These are phyloP conservation scores for Epirrhoe tristata DNA, from an alignment of 2,888 invertebrate genomes.

Conservation along the genomic window DNA sequence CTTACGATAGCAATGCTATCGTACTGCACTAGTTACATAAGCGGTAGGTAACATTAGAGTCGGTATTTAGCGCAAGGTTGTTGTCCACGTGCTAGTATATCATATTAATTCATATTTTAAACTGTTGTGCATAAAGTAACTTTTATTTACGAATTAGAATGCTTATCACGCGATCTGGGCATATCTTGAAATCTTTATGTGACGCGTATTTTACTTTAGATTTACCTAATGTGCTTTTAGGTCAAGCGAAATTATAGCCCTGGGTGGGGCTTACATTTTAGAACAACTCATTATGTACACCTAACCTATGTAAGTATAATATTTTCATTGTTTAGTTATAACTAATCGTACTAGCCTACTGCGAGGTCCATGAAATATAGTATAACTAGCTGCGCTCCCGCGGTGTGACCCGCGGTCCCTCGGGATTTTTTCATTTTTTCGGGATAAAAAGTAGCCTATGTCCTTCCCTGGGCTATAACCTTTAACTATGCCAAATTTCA, in stretches of 20 bases:
- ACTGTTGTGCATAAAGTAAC: slow-evolving; percentile 21
- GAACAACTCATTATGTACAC: not conserved
- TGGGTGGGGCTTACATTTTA: slow-evolving; percentile 1
- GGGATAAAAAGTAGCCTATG: too few relatives aligned
- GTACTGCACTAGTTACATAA: slow-evolving; percentile 36
- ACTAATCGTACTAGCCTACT: too few relatives aligned
- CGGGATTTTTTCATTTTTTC: too few relatives aligned
- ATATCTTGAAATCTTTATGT: slow-evolving; percentile 37
- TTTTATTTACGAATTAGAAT: slow-evolving; percentile 23
- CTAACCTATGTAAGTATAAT: not conserved
- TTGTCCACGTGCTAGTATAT: slow-evolving; percentile 27
- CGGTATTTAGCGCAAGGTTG: slow-evolving; percentile 37
- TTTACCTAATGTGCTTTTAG: slow-evolving; percentile 29
- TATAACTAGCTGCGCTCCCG: too few relatives aligned
- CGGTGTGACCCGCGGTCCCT: too few relatives aligned
- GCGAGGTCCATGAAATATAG: too few relatives aligned
- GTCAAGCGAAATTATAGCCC: slow-evolving; percentile 24
- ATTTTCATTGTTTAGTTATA: not conserved
- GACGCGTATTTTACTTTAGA: slow-evolving; percentile 25
- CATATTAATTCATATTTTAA: slow-evolving; percentile 28
- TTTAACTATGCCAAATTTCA: too few relatives aligned
- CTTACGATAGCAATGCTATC: slow-evolving; percentile 8
- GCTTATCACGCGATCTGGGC: slow-evolving; percentile 40
- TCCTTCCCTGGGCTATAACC: too few relatives aligned
- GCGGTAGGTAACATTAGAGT: slow-evolving; percentile 30